These are phyloP conservation scores for Andrena fulva DNA, from an alignment of 2,888 invertebrate genomes.

Conservation along the genomic window DNA sequence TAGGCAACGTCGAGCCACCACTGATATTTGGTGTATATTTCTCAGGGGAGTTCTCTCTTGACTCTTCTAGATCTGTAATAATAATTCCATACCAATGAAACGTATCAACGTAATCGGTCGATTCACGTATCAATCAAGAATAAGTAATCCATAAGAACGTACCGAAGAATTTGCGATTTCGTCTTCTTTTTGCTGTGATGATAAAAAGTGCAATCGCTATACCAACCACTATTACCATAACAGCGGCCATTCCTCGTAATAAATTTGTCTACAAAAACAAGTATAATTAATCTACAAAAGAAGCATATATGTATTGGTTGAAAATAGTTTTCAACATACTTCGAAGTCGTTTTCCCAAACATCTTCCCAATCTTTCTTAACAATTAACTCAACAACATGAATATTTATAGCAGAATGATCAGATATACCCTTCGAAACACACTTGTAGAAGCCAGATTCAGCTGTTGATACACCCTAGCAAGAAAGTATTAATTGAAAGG, in stretches of 20 bases:
- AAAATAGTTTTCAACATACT: slow-evolving; percentile 70
- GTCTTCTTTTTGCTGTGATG: slow-evolving; percentile 73
- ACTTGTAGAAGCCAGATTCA: slow-evolving; percentile 89
- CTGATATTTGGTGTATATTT: slow-evolving; percentile 74
- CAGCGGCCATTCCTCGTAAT: slow-evolving; percentile 78
- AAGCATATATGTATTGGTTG: slow-evolving; percentile 10
- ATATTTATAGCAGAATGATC: slow-evolving; percentile 86
- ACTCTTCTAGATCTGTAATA: slow-evolving; percentile 79
- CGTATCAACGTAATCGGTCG: background rate
- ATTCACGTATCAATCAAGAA: background rate
- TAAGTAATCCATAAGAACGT: slow-evolving; percentile 49
- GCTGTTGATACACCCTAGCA: slow-evolving; percentile 87
- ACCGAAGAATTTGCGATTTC: slow-evolving; percentile 80
- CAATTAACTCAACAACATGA: slow-evolving; percentile 87
- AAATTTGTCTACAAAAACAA: slow-evolving; percentile 77
- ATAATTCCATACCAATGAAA: slow-evolving; percentile 19
- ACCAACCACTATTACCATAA: slow-evolving; percentile 79
- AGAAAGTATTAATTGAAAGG: slow-evolving; percentile 35
- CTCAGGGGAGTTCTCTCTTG: slow-evolving; percentile 81
- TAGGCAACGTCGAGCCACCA: slow-evolving; percentile 40
- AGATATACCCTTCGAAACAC: slow-evolving; percentile 87
- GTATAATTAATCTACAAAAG: slow-evolving; percentile 4
- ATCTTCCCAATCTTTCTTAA: slow-evolving; percentile 85
- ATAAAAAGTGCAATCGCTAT: slow-evolving; percentile 78
- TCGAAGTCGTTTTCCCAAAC: slow-evolving; percentile 82